Conservation (phyloP, 2,797 vertebrate genomes). For the Pempheris klunzingeri region DNA sequence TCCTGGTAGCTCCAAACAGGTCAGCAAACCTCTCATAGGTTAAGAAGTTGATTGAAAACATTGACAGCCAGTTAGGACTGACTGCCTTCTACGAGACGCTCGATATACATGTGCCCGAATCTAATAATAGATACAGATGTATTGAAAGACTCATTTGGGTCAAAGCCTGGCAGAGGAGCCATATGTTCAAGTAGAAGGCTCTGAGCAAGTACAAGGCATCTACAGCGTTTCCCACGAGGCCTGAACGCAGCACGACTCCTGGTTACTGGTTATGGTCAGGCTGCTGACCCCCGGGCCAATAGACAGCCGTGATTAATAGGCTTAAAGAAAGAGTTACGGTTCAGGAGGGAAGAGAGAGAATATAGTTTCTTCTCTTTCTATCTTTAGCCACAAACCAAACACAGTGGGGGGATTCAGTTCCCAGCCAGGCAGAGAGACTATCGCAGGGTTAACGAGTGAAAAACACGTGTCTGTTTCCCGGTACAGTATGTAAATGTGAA, state of each 20-base stretch:
- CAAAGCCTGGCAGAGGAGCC: not conserved
- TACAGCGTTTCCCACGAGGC: conserved; percentile 16
- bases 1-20: not conserved
- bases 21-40: not conserved
- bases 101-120: not conserved
- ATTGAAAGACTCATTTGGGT: conserved; percentile 10
- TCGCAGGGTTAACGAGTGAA: not conserved
- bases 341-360: not conserved
- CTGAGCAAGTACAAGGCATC: no score
- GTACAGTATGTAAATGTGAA: not conserved
- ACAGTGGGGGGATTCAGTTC: not conserved
- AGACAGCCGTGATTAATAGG: conserved; percentile 56
- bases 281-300: conserved; percentile 20
- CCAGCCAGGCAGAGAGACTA: not conserved
- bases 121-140: not conserved
- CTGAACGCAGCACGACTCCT: conserved; percentile 34
- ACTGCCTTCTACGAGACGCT: not conserved
- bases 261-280: not conserved
- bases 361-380: not conserved
- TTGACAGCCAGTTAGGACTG: not conserved
- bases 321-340: conserved; percentile 36
- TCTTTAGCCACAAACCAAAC: conserved; percentile 30
- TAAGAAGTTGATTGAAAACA: not conserved
- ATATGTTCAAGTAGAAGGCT: not conserved
- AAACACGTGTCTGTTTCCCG: not conserved